Percentiles rank a stretch among this genome's conserved stretches.
These are phyloP conservation scores for Bubalus kerabau DNA, from an alignment of 2,113 vertebrate genomes.

Conservation along the genomic window DNA sequence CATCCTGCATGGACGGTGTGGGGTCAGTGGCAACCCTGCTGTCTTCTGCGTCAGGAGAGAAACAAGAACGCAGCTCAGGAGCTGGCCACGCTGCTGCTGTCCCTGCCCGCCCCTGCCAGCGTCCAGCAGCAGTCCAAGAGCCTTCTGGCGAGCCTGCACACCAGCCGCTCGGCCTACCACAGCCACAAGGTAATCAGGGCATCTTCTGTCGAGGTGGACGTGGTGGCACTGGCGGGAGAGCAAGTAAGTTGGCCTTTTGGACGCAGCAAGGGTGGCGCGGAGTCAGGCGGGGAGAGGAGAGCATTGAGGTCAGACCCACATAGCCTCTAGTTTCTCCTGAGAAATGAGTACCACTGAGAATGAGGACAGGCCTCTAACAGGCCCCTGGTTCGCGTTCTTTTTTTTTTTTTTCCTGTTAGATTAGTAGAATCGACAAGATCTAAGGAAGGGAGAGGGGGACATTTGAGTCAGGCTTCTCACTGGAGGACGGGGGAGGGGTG, in stretches of 20 bases:
- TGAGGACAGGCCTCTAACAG: not conserved
- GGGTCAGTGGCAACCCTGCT: not conserved
- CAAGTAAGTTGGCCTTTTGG: not conserved
- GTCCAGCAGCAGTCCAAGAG: slow-evolving; percentile 99
- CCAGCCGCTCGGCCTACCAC: slow-evolving; percentile 96
- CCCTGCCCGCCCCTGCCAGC: slow-evolving; percentile 94
- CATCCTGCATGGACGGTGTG: not conserved
- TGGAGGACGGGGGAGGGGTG: not conserved
- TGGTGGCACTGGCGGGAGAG: not conserved
- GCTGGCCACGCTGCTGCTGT: slow-evolving; percentile 93
- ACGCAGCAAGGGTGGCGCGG: not conserved
- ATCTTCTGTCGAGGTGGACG: not conserved
- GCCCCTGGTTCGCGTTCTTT: not conserved
- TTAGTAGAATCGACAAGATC: not conserved
- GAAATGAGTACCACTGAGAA: not conserved
- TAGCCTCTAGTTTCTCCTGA: not conserved
- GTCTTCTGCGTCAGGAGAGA: slow-evolving; percentile 86
- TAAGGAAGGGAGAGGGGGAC: not conserved
- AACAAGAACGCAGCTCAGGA: slow-evolving; percentile 93
- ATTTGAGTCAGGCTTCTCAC: not conserved
- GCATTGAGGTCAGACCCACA: not conserved
- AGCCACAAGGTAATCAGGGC: slow-evolving; percentile 92
- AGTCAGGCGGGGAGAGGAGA: not conserved
- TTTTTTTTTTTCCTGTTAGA: not conserved
- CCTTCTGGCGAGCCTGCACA: slow-evolving; percentile 95